Conservation (phyloP, 1,140 invertebrate genomes). For the Drosophila guanche region DNA sequence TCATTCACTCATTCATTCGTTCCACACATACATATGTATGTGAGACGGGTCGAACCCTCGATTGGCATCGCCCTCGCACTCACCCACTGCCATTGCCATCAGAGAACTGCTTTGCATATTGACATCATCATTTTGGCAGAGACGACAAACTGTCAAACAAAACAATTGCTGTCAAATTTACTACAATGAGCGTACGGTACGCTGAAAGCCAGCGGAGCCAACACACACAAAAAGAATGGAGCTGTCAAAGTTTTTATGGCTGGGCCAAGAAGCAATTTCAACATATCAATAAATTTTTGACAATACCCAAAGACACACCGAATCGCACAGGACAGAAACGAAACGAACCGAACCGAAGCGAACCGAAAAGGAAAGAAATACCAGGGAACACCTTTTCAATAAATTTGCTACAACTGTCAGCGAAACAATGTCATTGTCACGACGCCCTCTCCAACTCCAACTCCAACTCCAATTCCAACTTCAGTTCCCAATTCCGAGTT, state of each 20-base stretch:
- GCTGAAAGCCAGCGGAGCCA: constrained; percentile 25
- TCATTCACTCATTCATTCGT: constrained; percentile 21
- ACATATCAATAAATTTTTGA: constrained; percentile 82
- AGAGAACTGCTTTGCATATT: constrained; percentile 72
- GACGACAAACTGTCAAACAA: constrained; percentile 82
- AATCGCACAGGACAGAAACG: constrained; percentile 1
- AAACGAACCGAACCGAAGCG: not conserved
- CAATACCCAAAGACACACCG: constrained; percentile 58
- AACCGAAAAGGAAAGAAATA: constrained; percentile 37
- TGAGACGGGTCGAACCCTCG: constrained; percentile 11
- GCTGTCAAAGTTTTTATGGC: constrained; percentile 74
- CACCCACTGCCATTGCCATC: constrained; percentile 8
- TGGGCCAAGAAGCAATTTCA: constrained; percentile 68
- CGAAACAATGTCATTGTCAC: constrained; percentile 82
- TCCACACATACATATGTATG: not conserved
- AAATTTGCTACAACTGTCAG: constrained; percentile 83
- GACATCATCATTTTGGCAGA: constrained; percentile 76
- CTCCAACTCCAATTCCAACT: not conserved
- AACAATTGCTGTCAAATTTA: constrained; percentile 82
- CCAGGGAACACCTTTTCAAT: constrained; percentile 77
- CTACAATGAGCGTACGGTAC: constrained; percentile 54
- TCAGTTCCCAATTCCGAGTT: too few species aligned
- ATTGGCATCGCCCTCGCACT: constrained; percentile 28
- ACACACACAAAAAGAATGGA: constrained; percentile 57
- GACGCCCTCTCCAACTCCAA: constrained; percentile 29